A percentile compares a stretch with the other conserved stretches of the same genome.
These are phyloP conservation scores for Channa argus DNA, from an alignment of 2,113 vertebrate species.

Conservation along the genomic window DNA sequence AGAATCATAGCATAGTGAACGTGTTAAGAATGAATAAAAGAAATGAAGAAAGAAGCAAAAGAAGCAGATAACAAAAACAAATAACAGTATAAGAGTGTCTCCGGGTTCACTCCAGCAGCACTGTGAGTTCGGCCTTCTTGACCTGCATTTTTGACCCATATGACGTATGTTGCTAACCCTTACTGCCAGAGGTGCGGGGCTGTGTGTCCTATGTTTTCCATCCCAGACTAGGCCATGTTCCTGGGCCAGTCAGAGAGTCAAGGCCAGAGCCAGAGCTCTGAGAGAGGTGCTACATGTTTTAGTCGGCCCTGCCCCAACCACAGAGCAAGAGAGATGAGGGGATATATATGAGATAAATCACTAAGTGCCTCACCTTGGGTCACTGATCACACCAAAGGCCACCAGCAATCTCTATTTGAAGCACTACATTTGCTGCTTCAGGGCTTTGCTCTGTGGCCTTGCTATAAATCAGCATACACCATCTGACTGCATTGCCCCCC, in stretches of 20 bases:
- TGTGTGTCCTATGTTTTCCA: slow-evolving; percentile 46
- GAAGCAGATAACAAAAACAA: slow-evolving; percentile 43
- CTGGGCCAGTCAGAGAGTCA: slow-evolving; percentile 58
- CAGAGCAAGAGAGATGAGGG: slow-evolving; percentile 79
- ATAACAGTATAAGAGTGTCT: slow-evolving; percentile 32
- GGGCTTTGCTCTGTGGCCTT: slow-evolving; percentile 85
- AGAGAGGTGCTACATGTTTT: slow-evolving; percentile 59
- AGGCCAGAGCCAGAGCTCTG: slow-evolving; percentile 58
- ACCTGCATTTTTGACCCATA: slow-evolving; percentile 61
- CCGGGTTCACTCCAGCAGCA: slow-evolving; percentile 3
- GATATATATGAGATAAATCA: slow-evolving; percentile 86
- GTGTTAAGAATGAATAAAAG: slow-evolving; percentile 30
- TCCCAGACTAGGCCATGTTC: slow-evolving; percentile 37
- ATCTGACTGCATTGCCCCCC: slow-evolving; percentile 51
- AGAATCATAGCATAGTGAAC: slow-evolving; percentile 37
- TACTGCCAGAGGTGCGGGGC: slow-evolving; percentile 49
- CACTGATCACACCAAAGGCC: slow-evolving; percentile 85
- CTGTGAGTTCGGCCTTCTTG: slow-evolving; percentile 57
- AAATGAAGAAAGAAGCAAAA: slow-evolving; percentile 46
- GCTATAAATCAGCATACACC: slow-evolving; percentile 86
- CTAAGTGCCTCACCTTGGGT: slow-evolving; percentile 87
- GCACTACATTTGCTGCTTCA: slow-evolving; percentile 84
- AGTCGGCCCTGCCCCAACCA: slow-evolving; percentile 55
- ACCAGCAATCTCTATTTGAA: slow-evolving; percentile 87
- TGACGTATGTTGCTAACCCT: slow-evolving; percentile 53